Evolutionary conservation across 2,888 invertebrate genomes (phyloP), one percentile per base, ranked within the genome.

Genomic region (Drosophila prolongata): DNA sequence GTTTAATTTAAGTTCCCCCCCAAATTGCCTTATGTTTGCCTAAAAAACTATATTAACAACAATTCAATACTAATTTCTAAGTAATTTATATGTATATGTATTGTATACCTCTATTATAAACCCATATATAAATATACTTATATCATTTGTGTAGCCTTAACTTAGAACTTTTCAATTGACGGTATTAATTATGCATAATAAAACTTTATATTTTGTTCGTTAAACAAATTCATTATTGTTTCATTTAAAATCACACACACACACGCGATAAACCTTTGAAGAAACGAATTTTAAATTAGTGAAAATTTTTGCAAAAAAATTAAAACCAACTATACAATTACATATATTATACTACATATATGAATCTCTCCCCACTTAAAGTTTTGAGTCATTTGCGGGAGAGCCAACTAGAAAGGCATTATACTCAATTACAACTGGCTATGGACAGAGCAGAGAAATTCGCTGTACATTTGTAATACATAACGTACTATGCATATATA

Each of bases 271-370:
- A 65, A 74, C 89, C 87, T 82, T 88, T 85, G 88, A 87, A 82
- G 89, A 90, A 91, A 91, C 91, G 91, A 91, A 91, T 91, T 91
- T 91, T 91, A 80, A 91, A 91, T 90, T 92, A 92, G 92, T 79
- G 81, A 89, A 90, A 79, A 80, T 86, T 86, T 90, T 90, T 89
- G 89, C 84, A 66, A 81, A 67, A 52, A 76, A 85, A 75, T 78
- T 73, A 78, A 62, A 67, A 56, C 53, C 57, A 60, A 68, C 68
- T 67, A 58, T 83, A 80, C 69, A 85, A 54, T 73, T 68, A 64
- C 55, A 75, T 59, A 59, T 50, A 78, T 50, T 69, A 73, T 59
- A 75, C 49, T 44, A 74, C 52, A 75, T 47, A 57, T 42, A 55
- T 46, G 65, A 50, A 30, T 37, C 53, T 46, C 68, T 66, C 46